phyloP scores from a whole-genome alignment of 2,888 invertebrate species.

The Nymphalis urticae region DNA sequence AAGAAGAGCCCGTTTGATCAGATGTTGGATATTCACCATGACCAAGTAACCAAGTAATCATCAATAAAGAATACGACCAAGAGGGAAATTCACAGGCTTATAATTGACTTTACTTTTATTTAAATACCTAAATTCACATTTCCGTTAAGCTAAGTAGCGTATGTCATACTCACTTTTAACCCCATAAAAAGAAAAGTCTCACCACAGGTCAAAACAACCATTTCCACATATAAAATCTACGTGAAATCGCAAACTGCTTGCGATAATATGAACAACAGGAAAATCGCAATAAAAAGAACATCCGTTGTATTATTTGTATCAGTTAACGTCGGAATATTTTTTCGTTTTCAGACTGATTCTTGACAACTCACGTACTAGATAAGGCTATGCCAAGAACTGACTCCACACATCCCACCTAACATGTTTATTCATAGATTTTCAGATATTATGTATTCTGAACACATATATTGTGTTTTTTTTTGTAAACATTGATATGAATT shows the following conservation, averaged over 20 bases:
- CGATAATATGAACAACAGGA: background rate
- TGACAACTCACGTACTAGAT: conserved; percentile 5
- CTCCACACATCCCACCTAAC: background rate
- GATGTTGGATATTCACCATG: too few species aligned
- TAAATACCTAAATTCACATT: too few species aligned
- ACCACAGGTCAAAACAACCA: too few species aligned
- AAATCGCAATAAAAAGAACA: background rate
- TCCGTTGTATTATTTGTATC: background rate
- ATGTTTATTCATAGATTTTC: background rate
- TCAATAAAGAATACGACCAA: too few species aligned
- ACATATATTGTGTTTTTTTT: background rate
- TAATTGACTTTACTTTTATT: too few species aligned
- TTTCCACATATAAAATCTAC: too few species aligned
- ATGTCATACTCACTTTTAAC: background rate
- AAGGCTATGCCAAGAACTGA: conserved; percentile 10
- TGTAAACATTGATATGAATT: too few species aligned
- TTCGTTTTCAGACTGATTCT: too few species aligned
- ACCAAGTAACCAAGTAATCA: too few species aligned
- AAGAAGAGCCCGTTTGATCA: too few species aligned
- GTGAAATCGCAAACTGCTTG: background rate
- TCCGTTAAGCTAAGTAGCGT: too few species aligned
- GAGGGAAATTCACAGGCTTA: too few species aligned
- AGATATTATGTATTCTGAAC: background rate
- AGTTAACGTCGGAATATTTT: background rate
- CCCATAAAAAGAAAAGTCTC: background rate